These are phyloP conservation scores for Poeciliopsis presidionis DNA, from an alignment of 2,797 vertebrate species.

Conservation along the genomic window DNA sequence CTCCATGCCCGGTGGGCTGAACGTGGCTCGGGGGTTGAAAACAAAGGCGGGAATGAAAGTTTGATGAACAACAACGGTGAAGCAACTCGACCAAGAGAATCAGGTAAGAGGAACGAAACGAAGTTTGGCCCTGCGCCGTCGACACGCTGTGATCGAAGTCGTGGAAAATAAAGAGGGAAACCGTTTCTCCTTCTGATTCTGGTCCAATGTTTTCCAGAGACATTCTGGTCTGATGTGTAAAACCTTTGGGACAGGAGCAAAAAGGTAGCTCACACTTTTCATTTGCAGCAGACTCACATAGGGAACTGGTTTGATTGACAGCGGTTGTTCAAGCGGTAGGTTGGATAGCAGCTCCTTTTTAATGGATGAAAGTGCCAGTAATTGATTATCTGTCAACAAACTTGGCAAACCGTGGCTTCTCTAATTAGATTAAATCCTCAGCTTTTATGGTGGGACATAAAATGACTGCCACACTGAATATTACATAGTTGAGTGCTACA, in stretches of 20 bases:
- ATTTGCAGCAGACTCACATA: conserved; percentile 12
- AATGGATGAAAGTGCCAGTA: conserved; percentile 8
- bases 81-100: neutral
- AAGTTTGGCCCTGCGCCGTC: neutral
- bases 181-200: conserved; percentile 5
- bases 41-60: neutral
- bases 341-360: neutral
- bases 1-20: neutral
- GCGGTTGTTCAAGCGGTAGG: neutral
- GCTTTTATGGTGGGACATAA: conserved; percentile 3
- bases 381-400: conserved; percentile 14
- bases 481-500: neutral
- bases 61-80: conserved; percentile 1
- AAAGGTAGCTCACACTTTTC: conserved; percentile 5
- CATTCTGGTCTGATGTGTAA: neutral
- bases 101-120: neutral
- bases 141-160: conserved; percentile 23
- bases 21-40: neutral
- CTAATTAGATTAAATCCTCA: conserved; percentile 6
- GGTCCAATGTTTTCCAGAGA: neutral
- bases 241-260: neutral
- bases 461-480: neutral
- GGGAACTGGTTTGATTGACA: neutral
- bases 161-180: conserved; percentile 4
- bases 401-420: conserved; percentile 1